Base-by-base conservation (phyloP, 2,888 invertebrate species). In the Papilio elwesi region DNA sequence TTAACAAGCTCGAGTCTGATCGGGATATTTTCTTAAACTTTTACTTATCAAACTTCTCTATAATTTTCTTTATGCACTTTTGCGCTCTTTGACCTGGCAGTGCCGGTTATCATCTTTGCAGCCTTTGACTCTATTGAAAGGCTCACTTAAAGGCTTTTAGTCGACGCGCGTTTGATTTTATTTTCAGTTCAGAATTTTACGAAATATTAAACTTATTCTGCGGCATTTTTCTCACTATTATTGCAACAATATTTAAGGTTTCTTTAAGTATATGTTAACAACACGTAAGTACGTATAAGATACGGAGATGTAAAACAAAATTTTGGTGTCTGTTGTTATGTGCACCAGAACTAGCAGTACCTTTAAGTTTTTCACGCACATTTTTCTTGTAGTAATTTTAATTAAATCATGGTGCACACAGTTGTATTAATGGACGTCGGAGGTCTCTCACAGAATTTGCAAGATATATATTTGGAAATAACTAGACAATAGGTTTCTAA, bases 71-170 rank as follows among this genome's bases (percentile, higher is more conserved):
- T 64, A 55, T 53, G 15, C 43, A 63, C 47, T 52, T 70, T 64
- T 48, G 64, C 68, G 38, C 63, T 55, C 72, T 63, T 15, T 52
- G 26, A 67, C 47, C 16, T 59, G 71, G 59, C 67, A 43, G 10
- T 36, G 62, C 47, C 43, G 55, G 72, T 55, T 68, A 72, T 72
- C 72, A 68, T 72, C 53, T 53, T n/a, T 49, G 49, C 53, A 52
- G 47, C 63, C 63, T 63, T 68, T 68, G 68, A 72, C 62, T 72
- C 38, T 62, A 72, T 68, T 68, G 72, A 72, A 72, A 68, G 49
- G 68, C 63, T 63, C 53, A 63, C 68, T 68, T 68, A 72, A 72
- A 63, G 55, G 68, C 63, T 72, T 71, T 72, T 55, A 63, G 53
- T 68, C 48, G 47, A 47, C 53, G 15, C 52, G 26, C 47, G 38